A percentile compares a stretch with the other conserved stretches of the same genome.
Evolutionary conservation across 2,797 vertebrate species (phyloP).

Genomic region (Urocyon cinereoargenteus): DNA sequence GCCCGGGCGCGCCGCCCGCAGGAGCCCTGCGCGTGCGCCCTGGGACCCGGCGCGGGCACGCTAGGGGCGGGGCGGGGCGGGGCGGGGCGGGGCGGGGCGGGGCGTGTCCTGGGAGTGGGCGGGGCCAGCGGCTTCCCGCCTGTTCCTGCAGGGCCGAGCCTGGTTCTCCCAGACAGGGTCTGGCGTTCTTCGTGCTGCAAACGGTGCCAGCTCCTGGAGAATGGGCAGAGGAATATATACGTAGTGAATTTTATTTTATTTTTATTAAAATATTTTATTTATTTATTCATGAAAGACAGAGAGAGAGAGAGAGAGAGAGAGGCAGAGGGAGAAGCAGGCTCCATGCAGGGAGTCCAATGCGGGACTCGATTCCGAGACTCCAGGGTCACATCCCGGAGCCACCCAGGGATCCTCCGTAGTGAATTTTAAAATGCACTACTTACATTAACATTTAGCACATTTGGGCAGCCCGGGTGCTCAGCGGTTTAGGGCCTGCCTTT

Average conservation of each 20-base stretch:
- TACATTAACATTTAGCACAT: background rate
- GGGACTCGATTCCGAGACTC: too few species aligned
- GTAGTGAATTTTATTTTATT: background rate
- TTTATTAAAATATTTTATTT: too few species aligned
- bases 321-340: too few species aligned
- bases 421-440: background rate
- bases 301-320: too few species aligned
- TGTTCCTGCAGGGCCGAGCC: accelerated
- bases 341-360: too few species aligned
- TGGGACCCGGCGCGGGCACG: background rate
- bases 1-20: background rate
- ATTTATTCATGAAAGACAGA: too few species aligned
- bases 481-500: too few species aligned
- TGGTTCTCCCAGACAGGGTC: background rate
- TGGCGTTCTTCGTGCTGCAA: accelerated
- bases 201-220: background rate
- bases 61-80: slow-evolving; percentile 34
- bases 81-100: slow-evolving; percentile 62
- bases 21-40: slow-evolving; percentile 58
- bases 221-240: background rate
- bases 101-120: background rate
- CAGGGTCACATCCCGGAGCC: too few species aligned
- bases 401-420: background rate
- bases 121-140: accelerated
- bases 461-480: background rate